Evolutionary conservation across 2,888 invertebrate species (phyloP).

Genomic region (Rambutsinella grinnellia): DNA sequence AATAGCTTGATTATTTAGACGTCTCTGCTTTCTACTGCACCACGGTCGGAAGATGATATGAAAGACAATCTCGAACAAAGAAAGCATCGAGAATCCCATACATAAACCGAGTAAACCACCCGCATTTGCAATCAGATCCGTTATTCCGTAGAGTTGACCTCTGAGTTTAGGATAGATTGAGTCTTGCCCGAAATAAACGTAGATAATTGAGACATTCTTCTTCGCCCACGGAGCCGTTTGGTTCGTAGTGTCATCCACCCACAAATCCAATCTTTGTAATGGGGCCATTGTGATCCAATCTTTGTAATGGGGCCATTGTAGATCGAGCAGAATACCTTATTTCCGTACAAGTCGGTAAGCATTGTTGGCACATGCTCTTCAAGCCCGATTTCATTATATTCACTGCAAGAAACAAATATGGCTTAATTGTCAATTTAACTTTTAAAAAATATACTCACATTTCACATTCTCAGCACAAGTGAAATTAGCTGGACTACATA

Average conservation of each 20-base stretch:
- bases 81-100: constrained; percentile 56
- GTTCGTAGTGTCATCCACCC: constrained; percentile 45
- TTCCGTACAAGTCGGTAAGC: constrained; percentile 52
- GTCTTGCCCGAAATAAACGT: constrained; percentile 61
- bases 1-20: no score
- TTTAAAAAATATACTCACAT: constrained; percentile 53
- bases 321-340: constrained; percentile 41
- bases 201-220: constrained; percentile 61
- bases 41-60: constrained; percentile 56
- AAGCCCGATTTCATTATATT: no score
- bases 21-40: constrained; percentile 41
- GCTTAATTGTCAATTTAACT: no score
- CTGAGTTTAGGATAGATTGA: constrained; percentile 58
- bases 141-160: constrained; percentile 58
- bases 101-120: constrained; percentile 60
- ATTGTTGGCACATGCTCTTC: constrained; percentile 31
- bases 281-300: constrained; percentile 52
- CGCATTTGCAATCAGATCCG: constrained; percentile 57
- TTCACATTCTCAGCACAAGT: constrained; percentile 54
- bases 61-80: constrained; percentile 56
- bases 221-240: constrained; percentile 35
- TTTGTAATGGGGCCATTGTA: constrained; percentile 26
- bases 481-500: constrained; percentile 54
- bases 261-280: constrained; percentile 47
- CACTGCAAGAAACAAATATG: no score